Evolutionary conservation across 2,888 invertebrate species (phyloP).

Genomic region (Campaea margaritaria): DNA sequence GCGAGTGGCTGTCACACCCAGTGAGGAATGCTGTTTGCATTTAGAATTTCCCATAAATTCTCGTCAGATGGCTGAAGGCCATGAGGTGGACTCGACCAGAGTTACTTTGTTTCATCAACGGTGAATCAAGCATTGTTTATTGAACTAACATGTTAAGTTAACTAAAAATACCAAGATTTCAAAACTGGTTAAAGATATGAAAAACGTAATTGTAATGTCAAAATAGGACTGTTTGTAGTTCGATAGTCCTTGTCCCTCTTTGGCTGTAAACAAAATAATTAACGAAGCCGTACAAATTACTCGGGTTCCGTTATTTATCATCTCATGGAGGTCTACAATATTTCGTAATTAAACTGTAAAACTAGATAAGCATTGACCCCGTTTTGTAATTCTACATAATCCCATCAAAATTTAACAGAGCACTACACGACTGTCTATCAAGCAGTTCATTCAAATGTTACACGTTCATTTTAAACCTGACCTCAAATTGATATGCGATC

Average conservation of each 20-base stretch:
- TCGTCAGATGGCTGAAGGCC: conserved; percentile 29
- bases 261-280: conserved; percentile 31
- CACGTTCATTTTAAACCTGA: conserved; percentile 36
- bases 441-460: conserved; percentile 12
- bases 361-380: conserved; percentile 52
- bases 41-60: conserved; percentile 39
- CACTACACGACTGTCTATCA: conserved; percentile 16
- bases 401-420: conserved; percentile 35
- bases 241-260: conserved; percentile 3
- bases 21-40: conserved; percentile 50
- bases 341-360: conserved; percentile 47
- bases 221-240: conserved; percentile 11
- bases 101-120: conserved; percentile 18
- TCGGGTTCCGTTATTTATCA: conserved; percentile 29
- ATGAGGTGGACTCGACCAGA: conserved; percentile 14
- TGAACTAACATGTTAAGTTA: background rate
- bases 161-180: background rate
- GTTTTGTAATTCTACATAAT: conserved; percentile 50
- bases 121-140: conserved; percentile 1
- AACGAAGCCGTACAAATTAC: conserved; percentile 19
- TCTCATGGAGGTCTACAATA: conserved; percentile 35
- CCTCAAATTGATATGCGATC: conserved; percentile 49
- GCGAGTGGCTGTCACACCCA: conserved; percentile 39
- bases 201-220: background rate
- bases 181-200: background rate